A percentile compares a stretch with the other conserved stretches of the same genome.
phyloP scores from a whole-genome alignment of 2,888 invertebrate species.

The Eristalis pertinax region DNA sequence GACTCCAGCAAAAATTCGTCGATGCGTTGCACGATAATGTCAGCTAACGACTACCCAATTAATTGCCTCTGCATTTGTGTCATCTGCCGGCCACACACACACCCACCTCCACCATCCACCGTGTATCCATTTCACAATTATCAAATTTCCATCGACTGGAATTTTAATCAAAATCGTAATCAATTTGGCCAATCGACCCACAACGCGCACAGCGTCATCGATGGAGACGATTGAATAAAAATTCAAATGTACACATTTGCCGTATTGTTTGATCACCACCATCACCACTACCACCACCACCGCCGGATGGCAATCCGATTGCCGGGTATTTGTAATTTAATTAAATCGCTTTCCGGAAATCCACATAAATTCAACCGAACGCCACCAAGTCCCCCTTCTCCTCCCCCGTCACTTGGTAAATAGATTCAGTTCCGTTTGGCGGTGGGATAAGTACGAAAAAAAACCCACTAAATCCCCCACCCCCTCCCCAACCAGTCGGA shows the following conservation, averaged over 20 bases:
- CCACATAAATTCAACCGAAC: conserved; percentile 58
- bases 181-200: conserved; percentile 18
- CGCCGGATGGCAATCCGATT: conserved; percentile 52
- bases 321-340: conserved; percentile 67
- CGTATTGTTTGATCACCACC: conserved; percentile 40
- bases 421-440: conserved; percentile 42
- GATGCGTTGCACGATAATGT: conserved; percentile 29
- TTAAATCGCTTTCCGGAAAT: conserved; percentile 69
- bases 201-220: neutral
- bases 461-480: conserved; percentile 8
- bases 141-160: conserved; percentile 36
- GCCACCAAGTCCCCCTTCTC: conserved; percentile 9
- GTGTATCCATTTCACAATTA: conserved; percentile 13
- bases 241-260: conserved; percentile 17
- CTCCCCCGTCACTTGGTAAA: conserved; percentile 31
- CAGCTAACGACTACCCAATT: conserved; percentile 57
- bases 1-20: conserved; percentile 36
- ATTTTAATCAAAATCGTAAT: conserved; percentile 68
- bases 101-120: neutral
- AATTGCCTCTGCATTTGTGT: conserved; percentile 45
- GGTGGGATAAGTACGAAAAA: neutral
- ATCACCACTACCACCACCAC: neutral
- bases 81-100: neutral
- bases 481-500: neutral
- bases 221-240: neutral